phyloP scores from a whole-genome alignment of 1,140 invertebrate genomes.

The Scaptomyza pallida region DNA sequence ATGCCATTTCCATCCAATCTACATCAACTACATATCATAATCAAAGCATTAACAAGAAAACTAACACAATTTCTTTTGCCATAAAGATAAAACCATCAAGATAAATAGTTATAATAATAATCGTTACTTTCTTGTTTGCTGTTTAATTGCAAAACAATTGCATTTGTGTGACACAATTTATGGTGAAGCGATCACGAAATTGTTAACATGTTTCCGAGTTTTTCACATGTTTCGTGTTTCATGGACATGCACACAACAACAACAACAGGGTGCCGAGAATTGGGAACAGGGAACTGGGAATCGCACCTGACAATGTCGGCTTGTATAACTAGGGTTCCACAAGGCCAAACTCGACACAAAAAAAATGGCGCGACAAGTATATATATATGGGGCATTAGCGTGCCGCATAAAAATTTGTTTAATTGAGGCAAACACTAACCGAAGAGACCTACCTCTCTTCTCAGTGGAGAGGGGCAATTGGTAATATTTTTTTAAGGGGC shows the following conservation, averaged over 20 bases:
- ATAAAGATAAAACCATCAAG: neutral
- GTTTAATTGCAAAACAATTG: conserved; percentile 35
- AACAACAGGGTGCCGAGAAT: conserved; percentile 19
- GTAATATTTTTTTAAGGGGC: conserved; percentile 8
- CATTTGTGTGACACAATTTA: conserved; percentile 68
- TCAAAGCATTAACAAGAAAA: neutral
- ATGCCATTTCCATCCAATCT: no score
- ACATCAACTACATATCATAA: no score
- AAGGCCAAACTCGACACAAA: neutral
- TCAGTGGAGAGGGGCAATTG: conserved; percentile 9
- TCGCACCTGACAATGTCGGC: conserved; percentile 16
- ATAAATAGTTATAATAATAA: neutral
- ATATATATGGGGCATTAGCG: neutral
- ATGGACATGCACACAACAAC: conserved; percentile 56
- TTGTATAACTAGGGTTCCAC: neutral
- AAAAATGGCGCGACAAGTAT: conserved; percentile 2
- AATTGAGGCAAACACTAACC: conserved; percentile 4
- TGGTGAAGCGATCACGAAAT: conserved; percentile 46
- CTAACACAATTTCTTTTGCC: conserved; percentile 3
- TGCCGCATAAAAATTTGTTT: conserved; percentile 23
- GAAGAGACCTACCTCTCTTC: neutral
- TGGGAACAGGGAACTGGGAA: neutral
- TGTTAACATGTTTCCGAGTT: neutral
- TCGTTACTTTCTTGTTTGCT: conserved; percentile 56
- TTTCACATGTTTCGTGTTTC: conserved; percentile 30